A percentile compares a stretch with the other conserved stretches of the same genome.
These are phyloP conservation scores for Chlorops oryzae DNA, from an alignment of 1,140 invertebrate species.

Conservation along the genomic window DNA sequence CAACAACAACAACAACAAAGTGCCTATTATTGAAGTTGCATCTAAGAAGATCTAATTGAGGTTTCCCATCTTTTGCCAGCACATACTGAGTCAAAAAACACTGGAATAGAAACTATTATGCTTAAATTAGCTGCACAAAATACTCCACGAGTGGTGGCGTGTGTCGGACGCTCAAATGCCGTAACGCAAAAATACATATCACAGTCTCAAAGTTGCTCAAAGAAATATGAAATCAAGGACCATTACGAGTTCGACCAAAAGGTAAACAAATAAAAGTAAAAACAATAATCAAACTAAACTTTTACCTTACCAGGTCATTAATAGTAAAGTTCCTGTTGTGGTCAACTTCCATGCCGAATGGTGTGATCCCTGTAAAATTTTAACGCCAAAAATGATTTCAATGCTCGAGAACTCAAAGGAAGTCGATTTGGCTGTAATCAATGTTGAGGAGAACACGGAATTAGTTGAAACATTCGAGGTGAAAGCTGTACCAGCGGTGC, in stretches of 20 bases:
- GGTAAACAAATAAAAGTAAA: slow-evolving; percentile 18
- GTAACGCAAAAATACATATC: slow-evolving; percentile 35
- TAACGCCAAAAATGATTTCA: slow-evolving; percentile 83
- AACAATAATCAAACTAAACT: slow-evolving; percentile 3
- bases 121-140: slow-evolving; percentile 37
- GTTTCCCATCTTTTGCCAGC: too few relatives aligned
- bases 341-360: slow-evolving; percentile 87
- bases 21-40: too few relatives aligned
- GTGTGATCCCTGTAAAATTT: slow-evolving; percentile 92
- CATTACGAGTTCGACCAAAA: slow-evolving; percentile 47
- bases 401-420: slow-evolving; percentile 69
- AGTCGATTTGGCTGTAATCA: slow-evolving; percentile 82
- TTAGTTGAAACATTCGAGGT: slow-evolving; percentile 73
- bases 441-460: slow-evolving; percentile 85
- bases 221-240: slow-evolving; percentile 42
- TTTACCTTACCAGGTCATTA: slow-evolving; percentile 61
- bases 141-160: slow-evolving; percentile 28
- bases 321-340: slow-evolving; percentile 72
- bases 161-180: slow-evolving; percentile 24
- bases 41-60: too few relatives aligned
- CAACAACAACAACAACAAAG: too few relatives aligned
- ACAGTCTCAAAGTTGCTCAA: slow-evolving; percentile 26
- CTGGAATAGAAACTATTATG: too few relatives aligned
- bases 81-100: too few relatives aligned
- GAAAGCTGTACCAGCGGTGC: slow-evolving; percentile 83